Conservation (phyloP, 30 jellyfish, hydroid and myxozoan genomes). For the Morbakka virulenta region DNA sequence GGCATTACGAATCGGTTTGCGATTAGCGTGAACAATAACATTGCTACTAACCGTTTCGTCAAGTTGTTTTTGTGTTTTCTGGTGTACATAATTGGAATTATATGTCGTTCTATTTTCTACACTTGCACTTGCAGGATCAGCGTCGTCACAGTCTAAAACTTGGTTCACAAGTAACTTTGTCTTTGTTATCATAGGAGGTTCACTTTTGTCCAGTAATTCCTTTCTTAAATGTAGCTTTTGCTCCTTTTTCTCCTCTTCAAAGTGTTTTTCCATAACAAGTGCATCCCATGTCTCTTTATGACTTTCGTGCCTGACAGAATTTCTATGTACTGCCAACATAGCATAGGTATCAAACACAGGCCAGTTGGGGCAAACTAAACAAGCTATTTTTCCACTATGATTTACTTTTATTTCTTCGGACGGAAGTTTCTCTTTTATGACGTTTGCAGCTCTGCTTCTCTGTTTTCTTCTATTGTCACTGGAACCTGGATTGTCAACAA, state of each 20-base stretch:
- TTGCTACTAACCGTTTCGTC: neutral
- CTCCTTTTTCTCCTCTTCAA: neutral
- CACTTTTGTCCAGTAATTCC: neutral
- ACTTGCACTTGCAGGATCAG: no score
- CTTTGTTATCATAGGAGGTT: neutral
- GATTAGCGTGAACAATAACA: neutral
- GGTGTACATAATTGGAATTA: no score
- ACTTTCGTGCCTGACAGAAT: conserved; percentile 15
- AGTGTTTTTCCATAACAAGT: neutral
- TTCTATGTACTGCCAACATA: conserved; percentile 52
- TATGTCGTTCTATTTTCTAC: no score
- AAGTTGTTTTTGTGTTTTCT: no score
- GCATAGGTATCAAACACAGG: conserved; percentile 67
- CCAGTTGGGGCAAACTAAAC: conserved; percentile 73
- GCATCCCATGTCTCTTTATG: conserved; percentile 44
- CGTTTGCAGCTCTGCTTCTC: conserved; percentile 17
- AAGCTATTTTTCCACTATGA: conserved; percentile 69
- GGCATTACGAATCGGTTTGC: neutral
- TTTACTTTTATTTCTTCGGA: conserved; percentile 20
- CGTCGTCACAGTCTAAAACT: neutral
- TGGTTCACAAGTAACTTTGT: neutral
- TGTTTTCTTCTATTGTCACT: conserved; percentile 1
- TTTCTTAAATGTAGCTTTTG: neutral
- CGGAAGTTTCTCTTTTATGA: conserved; percentile 36
- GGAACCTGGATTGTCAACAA: conserved; percentile 41